Evolutionary conservation across 2,113 vertebrate species (phyloP).

Genomic region (Hemicordylus capensis): DNA sequence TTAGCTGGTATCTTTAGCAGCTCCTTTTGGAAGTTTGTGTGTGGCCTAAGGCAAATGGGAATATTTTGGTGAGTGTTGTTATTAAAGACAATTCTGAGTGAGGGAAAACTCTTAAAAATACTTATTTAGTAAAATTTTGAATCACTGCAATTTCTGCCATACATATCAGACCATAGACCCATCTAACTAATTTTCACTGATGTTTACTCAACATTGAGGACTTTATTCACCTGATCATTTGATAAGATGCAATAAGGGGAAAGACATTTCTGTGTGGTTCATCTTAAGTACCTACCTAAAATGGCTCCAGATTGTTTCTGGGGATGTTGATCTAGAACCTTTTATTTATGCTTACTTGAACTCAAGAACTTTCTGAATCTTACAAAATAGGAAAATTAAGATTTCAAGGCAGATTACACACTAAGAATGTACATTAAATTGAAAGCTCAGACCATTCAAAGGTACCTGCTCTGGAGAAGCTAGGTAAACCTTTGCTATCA

Average conservation of each 20-base stretch:
- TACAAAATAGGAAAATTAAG: background rate
- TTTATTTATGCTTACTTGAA: background rate
- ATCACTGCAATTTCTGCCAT: background rate
- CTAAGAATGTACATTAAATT: background rate
- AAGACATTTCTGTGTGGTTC: background rate
- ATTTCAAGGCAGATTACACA: background rate
- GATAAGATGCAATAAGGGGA: background rate
- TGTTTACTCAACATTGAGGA: background rate
- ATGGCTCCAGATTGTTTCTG: background rate
- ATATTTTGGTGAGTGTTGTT: too few relatives aligned
- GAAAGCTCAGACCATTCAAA: background rate
- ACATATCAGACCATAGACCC: background rate
- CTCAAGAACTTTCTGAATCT: background rate
- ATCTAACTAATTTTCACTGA: background rate
- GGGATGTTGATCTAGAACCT: background rate
- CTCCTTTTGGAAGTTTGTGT: too few relatives aligned
- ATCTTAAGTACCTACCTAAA: background rate
- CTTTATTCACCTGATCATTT: background rate
- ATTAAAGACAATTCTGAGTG: too few relatives aligned
- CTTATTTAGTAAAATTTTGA: too few relatives aligned
- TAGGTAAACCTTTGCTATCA: background rate
- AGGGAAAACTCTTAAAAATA: too few relatives aligned
- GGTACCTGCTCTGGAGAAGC: background rate
- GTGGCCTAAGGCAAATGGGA: too few relatives aligned
- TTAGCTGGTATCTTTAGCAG: too few relatives aligned